Conservation (phyloP, 2,113 vertebrate species). For the Tyrannus savana region DNA sequence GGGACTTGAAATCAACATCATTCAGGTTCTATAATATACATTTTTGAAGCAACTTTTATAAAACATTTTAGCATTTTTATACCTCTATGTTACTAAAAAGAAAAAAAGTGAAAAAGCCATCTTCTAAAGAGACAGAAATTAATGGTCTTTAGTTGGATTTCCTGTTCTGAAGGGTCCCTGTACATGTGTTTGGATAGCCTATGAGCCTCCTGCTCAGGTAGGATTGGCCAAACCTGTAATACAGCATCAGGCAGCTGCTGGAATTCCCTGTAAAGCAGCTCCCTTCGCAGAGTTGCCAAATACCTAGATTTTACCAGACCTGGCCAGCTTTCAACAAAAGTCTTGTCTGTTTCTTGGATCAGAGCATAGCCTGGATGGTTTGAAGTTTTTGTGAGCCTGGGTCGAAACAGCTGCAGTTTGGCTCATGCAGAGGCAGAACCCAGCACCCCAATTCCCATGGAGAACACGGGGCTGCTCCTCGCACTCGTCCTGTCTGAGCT, state of each 20-base stretch:
- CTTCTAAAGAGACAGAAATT: neutral
- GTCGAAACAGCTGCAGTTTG: neutral
- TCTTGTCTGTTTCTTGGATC: neutral
- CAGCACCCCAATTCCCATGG: rapidly evolving
- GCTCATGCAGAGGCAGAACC: neutral
- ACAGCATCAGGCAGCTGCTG: neutral
- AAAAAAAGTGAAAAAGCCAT: neutral
- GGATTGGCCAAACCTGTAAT: neutral
- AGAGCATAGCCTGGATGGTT: neutral
- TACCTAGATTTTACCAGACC: constrained; percentile 15
- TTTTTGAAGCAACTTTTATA: neutral
- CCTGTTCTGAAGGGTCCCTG: neutral
- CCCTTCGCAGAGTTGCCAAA: neutral
- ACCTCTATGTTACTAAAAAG: neutral
- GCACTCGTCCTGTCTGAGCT: neutral
- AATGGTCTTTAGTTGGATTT: neutral
- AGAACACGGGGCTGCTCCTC: neutral
- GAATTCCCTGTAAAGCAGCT: neutral
- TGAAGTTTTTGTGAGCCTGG: neutral
- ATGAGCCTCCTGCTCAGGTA: neutral
- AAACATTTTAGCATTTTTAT: neutral
- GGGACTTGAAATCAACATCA: neutral
- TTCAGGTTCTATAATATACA: neutral
- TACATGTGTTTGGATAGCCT: rapidly evolving
- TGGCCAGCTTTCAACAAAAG: neutral